A percentile compares a stretch with the other conserved stretches of the same genome.
Conservation (phyloP, 2,113 vertebrate species). For the Channa maculata region DNA sequence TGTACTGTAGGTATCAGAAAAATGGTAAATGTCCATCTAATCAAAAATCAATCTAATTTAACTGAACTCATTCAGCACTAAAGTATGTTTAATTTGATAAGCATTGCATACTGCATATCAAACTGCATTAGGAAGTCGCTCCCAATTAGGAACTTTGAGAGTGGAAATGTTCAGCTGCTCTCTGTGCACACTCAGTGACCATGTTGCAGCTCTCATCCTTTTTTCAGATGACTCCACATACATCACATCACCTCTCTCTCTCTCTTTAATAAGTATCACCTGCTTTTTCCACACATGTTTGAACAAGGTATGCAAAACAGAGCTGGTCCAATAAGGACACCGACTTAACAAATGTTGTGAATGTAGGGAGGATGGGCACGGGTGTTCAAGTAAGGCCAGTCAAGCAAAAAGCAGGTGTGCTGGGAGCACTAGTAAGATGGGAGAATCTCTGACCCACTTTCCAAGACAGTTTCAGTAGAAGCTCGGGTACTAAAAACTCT, state of each 20-base stretch:
- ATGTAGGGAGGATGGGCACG: slow-evolving; percentile 19
- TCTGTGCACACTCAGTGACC: background rate
- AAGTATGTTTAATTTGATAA: too few relatives aligned
- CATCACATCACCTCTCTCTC: slow-evolving; percentile 38
- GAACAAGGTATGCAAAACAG: slow-evolving; percentile 20
- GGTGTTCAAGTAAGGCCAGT: slow-evolving; percentile 47
- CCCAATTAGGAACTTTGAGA: background rate
- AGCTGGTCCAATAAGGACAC: slow-evolving; percentile 41
- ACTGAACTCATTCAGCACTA: too few relatives aligned
- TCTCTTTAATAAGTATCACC: slow-evolving; percentile 27
- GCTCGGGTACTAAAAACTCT: slow-evolving; percentile 1
- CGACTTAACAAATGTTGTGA: slow-evolving; percentile 39
- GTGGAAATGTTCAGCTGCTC: background rate
- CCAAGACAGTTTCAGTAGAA: slow-evolving; percentile 9
- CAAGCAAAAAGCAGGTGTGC: slow-evolving; percentile 32
- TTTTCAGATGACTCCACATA: slow-evolving; percentile 49
- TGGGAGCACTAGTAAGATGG: slow-evolving; percentile 16
- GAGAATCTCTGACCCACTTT: slow-evolving; percentile 43
- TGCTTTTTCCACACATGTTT: slow-evolving; percentile 31
- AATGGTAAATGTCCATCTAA: too few relatives aligned
- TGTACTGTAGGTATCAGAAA: too few relatives aligned
- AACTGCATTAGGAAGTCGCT: slow-evolving; percentile 12
- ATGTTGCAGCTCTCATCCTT: slow-evolving; percentile 6
- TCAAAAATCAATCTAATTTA: too few relatives aligned
- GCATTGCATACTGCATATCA: too few relatives aligned